Base-by-base conservation (phyloP, 2,113 vertebrate species). In the Marmota flaviventris region DNA sequence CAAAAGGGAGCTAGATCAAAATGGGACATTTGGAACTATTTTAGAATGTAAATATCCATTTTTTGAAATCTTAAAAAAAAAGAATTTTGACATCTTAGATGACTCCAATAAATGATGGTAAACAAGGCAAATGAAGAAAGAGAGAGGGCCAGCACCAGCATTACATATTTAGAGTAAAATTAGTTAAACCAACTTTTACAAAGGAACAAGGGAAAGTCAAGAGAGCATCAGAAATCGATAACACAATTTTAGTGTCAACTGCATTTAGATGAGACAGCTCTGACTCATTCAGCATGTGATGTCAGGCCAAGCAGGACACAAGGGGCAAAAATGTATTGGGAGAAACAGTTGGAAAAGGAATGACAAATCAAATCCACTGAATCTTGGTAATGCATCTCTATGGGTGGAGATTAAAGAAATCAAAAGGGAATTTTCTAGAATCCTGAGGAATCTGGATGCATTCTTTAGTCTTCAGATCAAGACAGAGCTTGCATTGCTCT, bases 241-340 rank as follows among this genome's bases (percentile, higher is more conserved):
- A 69, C 87, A 92, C 91, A 98, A 97, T 97, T 96, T 98, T 97
- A 97, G 97, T 87, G 92, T 98, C 89, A 58, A 94, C 98, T 96
- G 79, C 75, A 87, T 94, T 97, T 96, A 96, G 94, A 94, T 94
- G 93, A 98, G 93, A 97, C 91, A 98, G 95, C 93, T 91, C 97
- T 98, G 97, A 98, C 97, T 98, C 98, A 98, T 87, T 72, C 93
- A 78, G 85, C 96, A 98, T 97, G 97, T 98, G 98, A 97, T 97
- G 94, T 98, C 97, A 98, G 97, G 24, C 85, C 89, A 85, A 87
- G 92, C 93, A 85, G 95, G 61, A 90, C 93, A 73, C 37, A 89
- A 96, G 97, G 97, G 93, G 72, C 82, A 85, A 95, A 95, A 96
- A 97, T 67, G 24, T 94, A 93, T 94, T 92, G 97, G 34, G 25